Conservation (phyloP, 2,113 vertebrate genomes). For the Triplophysa tibetana region DNA sequence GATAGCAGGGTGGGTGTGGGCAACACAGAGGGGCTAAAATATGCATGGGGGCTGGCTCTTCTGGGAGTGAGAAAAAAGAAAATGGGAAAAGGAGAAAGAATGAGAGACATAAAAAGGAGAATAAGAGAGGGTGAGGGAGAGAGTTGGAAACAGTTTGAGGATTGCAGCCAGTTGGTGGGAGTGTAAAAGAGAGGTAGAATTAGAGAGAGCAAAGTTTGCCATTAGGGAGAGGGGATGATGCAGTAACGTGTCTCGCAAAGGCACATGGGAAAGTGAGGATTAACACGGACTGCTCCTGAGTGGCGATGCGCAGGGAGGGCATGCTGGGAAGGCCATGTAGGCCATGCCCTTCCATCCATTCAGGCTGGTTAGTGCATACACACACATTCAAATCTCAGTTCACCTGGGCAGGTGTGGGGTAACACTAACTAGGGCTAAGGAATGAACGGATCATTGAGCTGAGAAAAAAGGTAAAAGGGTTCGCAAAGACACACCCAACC, state of each 20-base stretch:
- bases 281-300: conserved; percentile 31
- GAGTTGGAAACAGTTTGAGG: conserved; percentile 47
- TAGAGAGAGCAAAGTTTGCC: conserved; percentile 38
- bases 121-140: conserved; percentile 42
- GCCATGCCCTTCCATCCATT: conserved; percentile 67
- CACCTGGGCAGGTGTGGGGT: conserved; percentile 51
- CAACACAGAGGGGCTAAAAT: conserved; percentile 49
- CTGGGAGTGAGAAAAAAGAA: conserved; percentile 49
- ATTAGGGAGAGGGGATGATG: conserved; percentile 61
- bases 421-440: conserved; percentile 57
- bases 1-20: conserved; percentile 46
- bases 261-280: conserved; percentile 55
- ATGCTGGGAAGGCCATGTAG: conserved; percentile 63
- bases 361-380: conserved; percentile 62
- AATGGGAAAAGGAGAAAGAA: conserved; percentile 48
- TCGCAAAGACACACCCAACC: neutral
- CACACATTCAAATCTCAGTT: conserved; percentile 47
- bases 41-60: conserved; percentile 55
- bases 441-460: neutral
- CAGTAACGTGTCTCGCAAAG: conserved; percentile 60
- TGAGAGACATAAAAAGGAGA: conserved; percentile 56
- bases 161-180: conserved; percentile 35
- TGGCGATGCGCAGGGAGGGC: conserved; percentile 43
- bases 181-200: conserved; percentile 39
- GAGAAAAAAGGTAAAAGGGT: neutral